Percentiles rank a stretch among this genome's conserved stretches.
phyloP scores from a whole-genome alignment of 2,797 vertebrate species.

The Taenioides sp. region DNA sequence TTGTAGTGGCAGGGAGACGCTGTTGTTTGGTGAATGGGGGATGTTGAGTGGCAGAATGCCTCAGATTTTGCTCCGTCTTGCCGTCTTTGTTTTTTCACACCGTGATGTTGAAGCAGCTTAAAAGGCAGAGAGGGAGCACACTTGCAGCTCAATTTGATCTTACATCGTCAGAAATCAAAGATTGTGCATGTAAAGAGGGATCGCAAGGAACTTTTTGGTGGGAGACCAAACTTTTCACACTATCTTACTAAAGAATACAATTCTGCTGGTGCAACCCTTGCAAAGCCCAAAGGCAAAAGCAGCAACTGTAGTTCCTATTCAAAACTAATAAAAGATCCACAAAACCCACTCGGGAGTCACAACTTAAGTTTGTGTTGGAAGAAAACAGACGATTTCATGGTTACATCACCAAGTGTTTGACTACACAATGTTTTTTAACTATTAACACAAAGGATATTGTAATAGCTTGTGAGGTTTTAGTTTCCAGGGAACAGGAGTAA shows the following conservation, averaged over 20 bases:
- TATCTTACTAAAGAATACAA: conserved; percentile 67
- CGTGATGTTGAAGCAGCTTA: conserved; percentile 76
- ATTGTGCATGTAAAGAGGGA: conserved; percentile 75
- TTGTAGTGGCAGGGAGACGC: conserved; percentile 78
- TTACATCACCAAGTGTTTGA: conserved; percentile 43
- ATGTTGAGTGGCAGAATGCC: conserved; percentile 79
- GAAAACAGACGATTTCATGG: conserved; percentile 55
- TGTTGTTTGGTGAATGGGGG: conserved; percentile 78
- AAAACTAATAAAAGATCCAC: conserved; percentile 73
- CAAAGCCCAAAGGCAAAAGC: conserved; percentile 69
- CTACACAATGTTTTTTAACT: conserved; percentile 40
- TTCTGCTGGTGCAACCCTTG: conserved; percentile 72
- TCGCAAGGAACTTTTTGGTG: conserved; percentile 70
- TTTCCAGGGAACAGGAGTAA: conserved; percentile 8
- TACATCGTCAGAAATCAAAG: conserved; percentile 82
- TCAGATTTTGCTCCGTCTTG: conserved; percentile 76
- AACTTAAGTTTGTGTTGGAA: conserved; percentile 58
- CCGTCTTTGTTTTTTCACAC: conserved; percentile 76
- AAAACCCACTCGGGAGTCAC: conserved; percentile 68
- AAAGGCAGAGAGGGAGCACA: conserved; percentile 75
- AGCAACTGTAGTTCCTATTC: conserved; percentile 55
- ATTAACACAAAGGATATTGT: conserved; percentile 28
- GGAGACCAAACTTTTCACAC: conserved; percentile 78
- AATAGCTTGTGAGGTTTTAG: background rate
- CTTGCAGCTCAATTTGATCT: conserved; percentile 81